Evolutionary conservation across 1,140 invertebrate genomes (phyloP), one percentile per base, ranked within the genome.

Genomic region (Drosophila funebris): DNA sequence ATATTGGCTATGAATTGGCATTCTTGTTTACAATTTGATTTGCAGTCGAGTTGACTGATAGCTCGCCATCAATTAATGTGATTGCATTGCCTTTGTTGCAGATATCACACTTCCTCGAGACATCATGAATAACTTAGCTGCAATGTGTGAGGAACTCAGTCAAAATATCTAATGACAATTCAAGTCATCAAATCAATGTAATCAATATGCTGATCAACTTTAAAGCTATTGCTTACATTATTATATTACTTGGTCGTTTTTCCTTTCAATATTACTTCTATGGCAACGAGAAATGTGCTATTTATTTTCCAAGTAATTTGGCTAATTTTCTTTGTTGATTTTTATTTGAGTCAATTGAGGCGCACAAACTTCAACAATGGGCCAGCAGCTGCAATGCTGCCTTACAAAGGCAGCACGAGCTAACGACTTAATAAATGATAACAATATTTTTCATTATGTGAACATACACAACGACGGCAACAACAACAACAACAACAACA

Each of bases 21-120:
- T 69, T 67, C 82, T 76, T 73, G 77, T 73, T 80, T 85, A 80
- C 77, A 84, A 85, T 84, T 80, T 72, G 57, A 82, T 67, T 68
- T 63, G 39, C 39, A 5, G 18, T 27, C 13, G 3, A 46, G 13
- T 16, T 20, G 52, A 36, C 6, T 50, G 24, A 44, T 31, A 64
- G 48, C 20, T 27, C 20, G 11, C 44, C 46, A 13, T 18, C 31
- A 24, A 60, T 57, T 66, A 29, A 52, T 61, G 5, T 46, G 29
- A 66, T 66, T 66, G 50, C 52, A 9, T 4, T 58, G 53, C 29
- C 46, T 24, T 52, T 27, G n/a, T n/a, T 13, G 8, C 16, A 44
- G 2, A n/a, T 57, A 27, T 18, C 13, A 13, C 9, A 52, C 13
- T 22, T 13, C 18, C 7, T n/a, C n/a, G 3, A 43, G 7, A 43